Evolutionary conservation across 37 sponge, comb jelly and placozoan genomes (phyloP), one percentile per base, ranked within the genome.

Genomic region (Petrosia ficiformis): DNA sequence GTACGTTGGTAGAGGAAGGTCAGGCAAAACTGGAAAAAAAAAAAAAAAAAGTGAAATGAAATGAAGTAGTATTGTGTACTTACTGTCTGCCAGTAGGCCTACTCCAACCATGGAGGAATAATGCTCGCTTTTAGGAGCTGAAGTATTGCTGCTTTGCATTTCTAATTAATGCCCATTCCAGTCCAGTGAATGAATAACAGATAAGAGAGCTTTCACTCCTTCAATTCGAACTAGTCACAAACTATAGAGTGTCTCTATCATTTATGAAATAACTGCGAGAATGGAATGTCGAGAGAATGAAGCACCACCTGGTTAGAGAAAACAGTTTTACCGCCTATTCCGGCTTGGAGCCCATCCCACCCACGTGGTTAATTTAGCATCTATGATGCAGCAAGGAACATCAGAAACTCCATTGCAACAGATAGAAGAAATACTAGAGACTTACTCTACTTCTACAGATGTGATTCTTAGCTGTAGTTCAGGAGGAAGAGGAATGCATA

Each of bases 1-100:
- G 33, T 73, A 70, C n/a, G 76, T 26, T 4, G 91, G 91, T 3
- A 90, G 54, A 25, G 91, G 91, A 1, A 90, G 70, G 61, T 90
- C 91, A 39, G 75, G 67, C 42, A 90, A 65, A 44, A 86, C 91
- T 90, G 66, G 24, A 42, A 21, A 29, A 67, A 22, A 39, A 19
- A n/a, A 61, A 36, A 39, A 24, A 34, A 19, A 29, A 10, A 59
- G 60, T 59, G 4, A 19, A 21, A 16, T 8, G 16, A 52, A 39
- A 52, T 37, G 10, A 0, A 25, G 28, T 37, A 29, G 10, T 30
- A 67, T 41, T 4, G 31, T 28, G 33, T 19, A 26, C 87, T 67
- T 77, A 87, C 87, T 59, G 57, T 87, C 87, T 11, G 67, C 37
- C n/a, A 87, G 42, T 0, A 82, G 82, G 2, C 56, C 77, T 34